Conservation (phyloP, 2,797 vertebrate genomes). For the Pogoniulus pusillus region DNA sequence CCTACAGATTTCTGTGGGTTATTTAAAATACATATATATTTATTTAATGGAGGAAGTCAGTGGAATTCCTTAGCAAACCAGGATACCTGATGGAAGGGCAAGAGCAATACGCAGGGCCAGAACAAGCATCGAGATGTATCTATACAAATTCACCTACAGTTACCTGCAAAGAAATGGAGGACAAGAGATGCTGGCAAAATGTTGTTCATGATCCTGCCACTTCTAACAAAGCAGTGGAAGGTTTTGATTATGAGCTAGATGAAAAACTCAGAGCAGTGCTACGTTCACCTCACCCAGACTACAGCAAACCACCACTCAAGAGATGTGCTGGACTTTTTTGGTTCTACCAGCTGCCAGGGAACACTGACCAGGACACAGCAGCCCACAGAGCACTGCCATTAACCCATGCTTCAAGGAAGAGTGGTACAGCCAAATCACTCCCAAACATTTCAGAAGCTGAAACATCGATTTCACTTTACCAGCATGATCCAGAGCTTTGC, state of each 20-base stretch:
- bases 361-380: not conserved
- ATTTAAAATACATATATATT: no score
- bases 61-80: not conserved
- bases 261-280: not conserved
- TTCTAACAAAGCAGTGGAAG: conserved; percentile 46
- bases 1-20: not conserved
- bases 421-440: not conserved
- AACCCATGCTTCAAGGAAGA: not conserved
- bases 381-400: not conserved
- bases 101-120: not conserved
- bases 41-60: not conserved
- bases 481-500: conserved; percentile 42
- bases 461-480: conserved; percentile 3
- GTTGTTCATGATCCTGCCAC: not conserved
- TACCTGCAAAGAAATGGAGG: conserved; percentile 7
- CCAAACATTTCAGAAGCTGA: not conserved
- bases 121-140: not conserved
- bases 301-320: not conserved
- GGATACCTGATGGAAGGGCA: not conserved
- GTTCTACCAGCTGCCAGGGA: conserved; percentile 1
- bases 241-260: conserved; percentile 31
- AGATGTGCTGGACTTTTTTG: not conserved
- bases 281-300: not conserved
- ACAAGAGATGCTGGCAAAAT: conserved; percentile 2
- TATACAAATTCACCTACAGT: not conserved